Evolutionary conservation across 2,797 vertebrate species (phyloP).

Genomic region (Rhabdophis nuchalis): DNA sequence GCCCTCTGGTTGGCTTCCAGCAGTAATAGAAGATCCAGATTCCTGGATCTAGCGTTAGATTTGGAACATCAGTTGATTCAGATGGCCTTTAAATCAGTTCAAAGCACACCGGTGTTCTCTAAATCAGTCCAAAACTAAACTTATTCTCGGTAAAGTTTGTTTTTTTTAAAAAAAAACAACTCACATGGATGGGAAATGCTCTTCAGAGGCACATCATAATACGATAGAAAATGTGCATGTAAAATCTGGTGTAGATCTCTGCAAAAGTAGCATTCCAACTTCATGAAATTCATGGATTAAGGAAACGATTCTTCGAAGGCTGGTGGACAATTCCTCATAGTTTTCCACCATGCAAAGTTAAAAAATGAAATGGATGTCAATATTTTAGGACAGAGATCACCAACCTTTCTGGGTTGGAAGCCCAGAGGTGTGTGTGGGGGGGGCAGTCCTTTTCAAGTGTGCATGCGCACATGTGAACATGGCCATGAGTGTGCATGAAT

Average conservation of each 20-base stretch:
- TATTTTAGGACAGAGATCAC: no score
- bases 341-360: no score
- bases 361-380: no score
- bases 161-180: neutral
- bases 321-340: no score
- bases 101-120: neutral
- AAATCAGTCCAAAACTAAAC: neutral
- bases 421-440: rapidly evolving
- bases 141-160: neutral
- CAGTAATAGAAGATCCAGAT: neutral
- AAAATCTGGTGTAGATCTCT: neutral
- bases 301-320: no score
- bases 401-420: no score
- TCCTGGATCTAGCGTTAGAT: neutral
- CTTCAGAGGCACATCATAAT: neutral
- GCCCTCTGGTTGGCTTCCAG: neutral
- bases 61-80: neutral
- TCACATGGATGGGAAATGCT: neutral
- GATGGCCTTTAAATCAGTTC: neutral
- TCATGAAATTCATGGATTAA: neutral
- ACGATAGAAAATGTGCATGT: neutral
- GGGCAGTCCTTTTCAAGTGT: no score
- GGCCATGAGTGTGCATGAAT: no score
- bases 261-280: neutral
- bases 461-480: no score